These are phyloP conservation scores for Eupithecia exiguata DNA, from an alignment of 2,888 invertebrate species.

Conservation along the genomic window DNA sequence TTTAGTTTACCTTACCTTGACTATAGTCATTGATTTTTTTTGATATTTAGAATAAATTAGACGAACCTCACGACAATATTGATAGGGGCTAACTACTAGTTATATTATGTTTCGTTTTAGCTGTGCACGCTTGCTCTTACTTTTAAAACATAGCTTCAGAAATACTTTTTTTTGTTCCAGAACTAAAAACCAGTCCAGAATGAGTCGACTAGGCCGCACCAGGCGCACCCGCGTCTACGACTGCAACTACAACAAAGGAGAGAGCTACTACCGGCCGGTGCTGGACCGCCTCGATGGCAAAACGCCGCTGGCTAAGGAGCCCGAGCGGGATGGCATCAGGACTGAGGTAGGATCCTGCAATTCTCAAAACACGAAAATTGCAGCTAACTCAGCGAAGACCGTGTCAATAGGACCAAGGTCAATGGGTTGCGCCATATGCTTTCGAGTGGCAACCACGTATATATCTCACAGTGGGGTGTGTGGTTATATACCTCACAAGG, in stretches of 20 bases:
- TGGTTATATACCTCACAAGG: too few relatives aligned
- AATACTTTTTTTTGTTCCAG: conserved; percentile 12
- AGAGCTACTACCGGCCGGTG: conserved; percentile 91
- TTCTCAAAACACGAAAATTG: not conserved
- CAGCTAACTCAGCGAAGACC: not conserved
- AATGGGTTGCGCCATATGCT: not conserved
- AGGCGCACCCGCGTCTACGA: conserved; percentile 93
- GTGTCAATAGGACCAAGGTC: not conserved
- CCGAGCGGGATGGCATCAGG: conserved; percentile 68
- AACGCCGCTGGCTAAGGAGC: conserved; percentile 61
- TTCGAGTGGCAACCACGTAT: too few relatives aligned
- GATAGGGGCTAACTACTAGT: too few relatives aligned
- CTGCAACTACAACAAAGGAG: conserved; percentile 93
- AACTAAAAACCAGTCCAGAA: conserved; percentile 44
- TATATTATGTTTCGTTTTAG: too few relatives aligned
- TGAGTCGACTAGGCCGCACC: conserved; percentile 83
- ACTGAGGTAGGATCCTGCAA: conserved; percentile 46
- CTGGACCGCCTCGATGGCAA: conserved; percentile 90
- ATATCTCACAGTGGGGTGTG: too few relatives aligned
- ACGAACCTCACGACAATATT: too few relatives aligned
- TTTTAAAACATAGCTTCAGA: not conserved
- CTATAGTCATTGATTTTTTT: too few relatives aligned
- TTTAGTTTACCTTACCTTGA: too few relatives aligned
- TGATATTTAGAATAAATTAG: too few relatives aligned
- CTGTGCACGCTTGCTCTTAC: not conserved